Base-by-base conservation (phyloP, 2,113 vertebrate species). In the Plectropomus leopardus region DNA sequence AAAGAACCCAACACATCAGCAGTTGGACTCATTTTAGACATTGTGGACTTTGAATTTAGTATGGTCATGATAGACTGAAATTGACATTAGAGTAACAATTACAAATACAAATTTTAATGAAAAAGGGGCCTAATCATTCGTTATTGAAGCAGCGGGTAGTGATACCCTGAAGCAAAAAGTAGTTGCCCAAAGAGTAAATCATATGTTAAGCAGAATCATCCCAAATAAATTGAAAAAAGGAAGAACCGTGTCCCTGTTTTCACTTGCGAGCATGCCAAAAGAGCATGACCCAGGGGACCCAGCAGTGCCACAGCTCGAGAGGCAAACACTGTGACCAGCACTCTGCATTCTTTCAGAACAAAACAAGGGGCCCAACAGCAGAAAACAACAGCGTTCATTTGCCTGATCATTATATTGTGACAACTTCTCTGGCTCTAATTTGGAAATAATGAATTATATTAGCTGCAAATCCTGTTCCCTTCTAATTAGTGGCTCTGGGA, bases 371-470 rank as follows among this genome's bases (percentile, higher is more conserved):
- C 30, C 28, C 28, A 85, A 78, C 77, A 78, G 80, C 74, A 85
- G 59, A 80, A 89, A 90, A 91, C 87, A 91, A 88, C 76, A 23
- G 72, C 42, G 72, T 84, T 72, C 55, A 87, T 88, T 86, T 90
- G 84, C 73, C 50, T 74, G 76, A 90, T 90, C 74, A 86, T 86
- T 89, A 87, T 72, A 87, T 91, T 92, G 82, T 89, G 88, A 91
- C 89, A 90, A 88, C 78, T 86, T 88, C 88, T 90, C 88, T 83
- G 76, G 19, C 67, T 83, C 76, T 91, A 91, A 93, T 92, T 90
- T 89, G 82, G 84, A 93, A 90, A 89, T 93, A 92, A 93, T 91
- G 78, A 92, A 92, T 92, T 92, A 85, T 91, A 94, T 92, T 93
- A 91, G 91, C 85, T 26, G 69, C 84, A 90, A 91, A 93, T 88